Evolutionary conservation across 2,113 vertebrate genomes (phyloP).

Genomic region (Aldabrachelys gigantea): DNA sequence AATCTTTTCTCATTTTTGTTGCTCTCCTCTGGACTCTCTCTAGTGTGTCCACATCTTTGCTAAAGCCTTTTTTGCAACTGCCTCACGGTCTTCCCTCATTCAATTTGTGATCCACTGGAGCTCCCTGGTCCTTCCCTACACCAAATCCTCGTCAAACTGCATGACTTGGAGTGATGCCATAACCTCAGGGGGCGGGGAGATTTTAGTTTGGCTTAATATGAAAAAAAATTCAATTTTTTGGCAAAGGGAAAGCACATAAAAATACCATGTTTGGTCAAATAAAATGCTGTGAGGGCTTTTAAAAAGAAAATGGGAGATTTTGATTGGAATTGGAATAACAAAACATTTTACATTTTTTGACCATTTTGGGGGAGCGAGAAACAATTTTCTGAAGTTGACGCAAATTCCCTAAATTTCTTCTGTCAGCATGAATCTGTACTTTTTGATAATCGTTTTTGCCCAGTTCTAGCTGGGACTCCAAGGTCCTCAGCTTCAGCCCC

Average conservation of each 20-base stretch:
- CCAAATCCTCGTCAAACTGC: too few species aligned
- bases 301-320: too few species aligned
- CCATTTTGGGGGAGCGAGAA: background rate
- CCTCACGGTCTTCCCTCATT: background rate
- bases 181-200: fast-evolving
- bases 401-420: background rate
- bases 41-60: background rate
- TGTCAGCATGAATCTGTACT: background rate
- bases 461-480: background rate
- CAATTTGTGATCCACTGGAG: background rate
- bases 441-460: background rate
- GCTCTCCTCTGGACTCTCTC: background rate
- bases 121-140: background rate
- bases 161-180: too few species aligned
- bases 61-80: background rate
- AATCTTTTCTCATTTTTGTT: background rate
- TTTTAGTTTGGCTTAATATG: background rate
- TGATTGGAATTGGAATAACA: background rate
- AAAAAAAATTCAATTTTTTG: too few species aligned
- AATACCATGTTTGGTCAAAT: too few species aligned
- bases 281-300: too few species aligned
- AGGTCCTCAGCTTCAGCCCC: background rate
- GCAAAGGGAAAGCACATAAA: too few species aligned
- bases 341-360: background rate
- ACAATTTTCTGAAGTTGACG: background rate